Evolutionary conservation across 1,140 invertebrate species (phyloP).

Genomic region (Brachionus asplanchnoidis): DNA sequence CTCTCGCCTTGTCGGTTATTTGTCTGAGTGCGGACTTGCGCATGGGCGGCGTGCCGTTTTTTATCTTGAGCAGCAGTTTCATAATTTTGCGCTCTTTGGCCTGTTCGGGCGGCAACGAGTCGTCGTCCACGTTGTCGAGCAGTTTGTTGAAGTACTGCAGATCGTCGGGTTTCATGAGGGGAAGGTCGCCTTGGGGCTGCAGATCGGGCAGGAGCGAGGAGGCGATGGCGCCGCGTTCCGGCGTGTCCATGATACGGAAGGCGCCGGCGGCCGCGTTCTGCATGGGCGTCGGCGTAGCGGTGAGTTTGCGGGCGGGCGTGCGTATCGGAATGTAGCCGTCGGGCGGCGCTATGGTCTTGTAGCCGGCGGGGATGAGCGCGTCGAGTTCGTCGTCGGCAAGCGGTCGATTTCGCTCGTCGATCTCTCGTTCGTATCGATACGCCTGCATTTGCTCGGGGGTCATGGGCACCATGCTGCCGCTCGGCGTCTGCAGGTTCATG

Average conservation of each 20-base stretch:
- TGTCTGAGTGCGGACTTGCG: constrained; percentile 67
- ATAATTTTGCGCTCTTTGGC: constrained; percentile 98
- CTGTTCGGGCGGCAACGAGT: constrained; percentile 86
- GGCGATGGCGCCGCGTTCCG: constrained; percentile 66
- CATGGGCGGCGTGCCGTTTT: constrained; percentile 99
- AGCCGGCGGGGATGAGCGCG: constrained; percentile 91
- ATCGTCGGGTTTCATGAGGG: constrained; percentile 98
- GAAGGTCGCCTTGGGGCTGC: constrained; percentile 91
- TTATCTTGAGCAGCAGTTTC: constrained; percentile 95
- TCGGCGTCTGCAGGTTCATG: constrained; percentile 95
- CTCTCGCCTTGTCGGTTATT: constrained; percentile 75
- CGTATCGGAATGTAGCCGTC: constrained; percentile 92
- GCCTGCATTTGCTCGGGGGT: constrained; percentile 97
- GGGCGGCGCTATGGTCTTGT: constrained; percentile 90
- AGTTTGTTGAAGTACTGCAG: constrained; percentile 99
- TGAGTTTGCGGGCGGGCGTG: constrained; percentile 91
- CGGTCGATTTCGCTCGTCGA: constrained; percentile 92
- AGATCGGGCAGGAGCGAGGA: constrained; percentile 77
- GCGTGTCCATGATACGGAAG: constrained; percentile 82
- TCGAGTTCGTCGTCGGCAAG: constrained; percentile 95
- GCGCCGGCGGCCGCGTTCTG: constrained; percentile 61
- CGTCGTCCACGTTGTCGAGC: constrained; percentile 93
- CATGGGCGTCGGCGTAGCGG: constrained; percentile 93
- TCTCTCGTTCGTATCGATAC: constrained; percentile 97
- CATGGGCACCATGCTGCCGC: constrained; percentile 87